Evolutionary conservation across 2,113 vertebrate genomes (phyloP).

Genomic region (Chionodraco myersi): DNA sequence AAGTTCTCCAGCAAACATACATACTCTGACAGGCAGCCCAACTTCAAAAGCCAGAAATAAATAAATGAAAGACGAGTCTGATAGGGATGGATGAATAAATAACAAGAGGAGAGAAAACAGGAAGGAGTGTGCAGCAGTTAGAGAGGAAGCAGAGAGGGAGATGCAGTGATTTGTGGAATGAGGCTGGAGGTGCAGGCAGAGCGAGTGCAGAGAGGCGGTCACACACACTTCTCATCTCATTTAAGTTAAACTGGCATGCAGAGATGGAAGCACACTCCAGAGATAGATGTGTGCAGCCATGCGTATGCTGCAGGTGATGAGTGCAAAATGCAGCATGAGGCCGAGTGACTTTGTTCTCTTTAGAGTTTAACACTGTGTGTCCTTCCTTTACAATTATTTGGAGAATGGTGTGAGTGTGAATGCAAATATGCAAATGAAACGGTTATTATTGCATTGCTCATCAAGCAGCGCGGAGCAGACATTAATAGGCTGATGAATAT

Average conservation of each 20-base stretch:
- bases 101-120: constrained; percentile 65
- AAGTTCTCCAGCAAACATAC: constrained; percentile 51
- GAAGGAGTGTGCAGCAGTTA: constrained; percentile 46
- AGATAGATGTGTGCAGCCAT: constrained; percentile 3
- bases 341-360: constrained; percentile 45
- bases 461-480: constrained; percentile 97
- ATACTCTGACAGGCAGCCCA: constrained; percentile 66
- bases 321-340: constrained; percentile 36
- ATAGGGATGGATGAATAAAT: constrained; percentile 77
- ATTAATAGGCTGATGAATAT: constrained; percentile 98
- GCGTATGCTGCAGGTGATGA: constrained; percentile 46
- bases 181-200: constrained; percentile 55
- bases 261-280: constrained; percentile 17
- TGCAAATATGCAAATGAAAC: constrained; percentile 97
- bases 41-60: constrained; percentile 79
- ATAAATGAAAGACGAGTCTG: constrained; percentile 73
- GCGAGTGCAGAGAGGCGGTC: constrained; percentile 10
- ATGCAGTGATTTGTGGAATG: constrained; percentile 41
- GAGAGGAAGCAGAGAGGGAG: constrained; percentile 61
- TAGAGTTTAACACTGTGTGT: constrained; percentile 58
- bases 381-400: constrained; percentile 58
- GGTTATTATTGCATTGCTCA: constrained; percentile 98
- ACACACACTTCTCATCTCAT: constrained; percentile 44
- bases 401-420: constrained; percentile 87
- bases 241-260: constrained; percentile 24